Evolutionary conservation across 2,888 invertebrate species (phyloP).

Genomic region (Monochamus alternatus): DNA sequence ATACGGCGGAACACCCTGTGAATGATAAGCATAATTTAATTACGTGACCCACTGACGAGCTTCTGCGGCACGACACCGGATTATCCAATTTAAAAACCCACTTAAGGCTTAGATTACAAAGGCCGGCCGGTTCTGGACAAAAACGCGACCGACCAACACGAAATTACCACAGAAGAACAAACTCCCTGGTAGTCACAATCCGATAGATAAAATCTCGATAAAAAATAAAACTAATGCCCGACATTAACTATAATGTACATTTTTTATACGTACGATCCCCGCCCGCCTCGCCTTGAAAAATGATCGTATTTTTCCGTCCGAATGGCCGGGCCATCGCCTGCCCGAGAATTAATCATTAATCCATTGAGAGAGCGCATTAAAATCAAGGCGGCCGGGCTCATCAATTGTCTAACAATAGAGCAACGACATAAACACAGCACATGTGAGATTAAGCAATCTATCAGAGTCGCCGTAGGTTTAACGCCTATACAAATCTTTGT

Average conservation of each 20-base stretch:
- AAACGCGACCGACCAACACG: slow-evolving; percentile 21
- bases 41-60: slow-evolving; percentile 12
- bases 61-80: slow-evolving; percentile 14
- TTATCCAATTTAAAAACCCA: slow-evolving; percentile 29
- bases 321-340: slow-evolving; percentile 35
- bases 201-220: slow-evolving; percentile 53
- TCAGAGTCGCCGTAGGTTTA: slow-evolving; percentile 54
- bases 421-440: slow-evolving; percentile 62
- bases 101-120: slow-evolving; percentile 24
- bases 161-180: slow-evolving; percentile 32
- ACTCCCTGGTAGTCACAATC: slow-evolving; percentile 44
- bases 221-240: slow-evolving; percentile 51
- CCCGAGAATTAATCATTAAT: slow-evolving; percentile 61
- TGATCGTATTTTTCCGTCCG: slow-evolving; percentile 46
- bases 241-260: slow-evolving; percentile 49
- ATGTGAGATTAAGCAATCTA: slow-evolving; percentile 59
- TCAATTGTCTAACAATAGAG: slow-evolving; percentile 65
- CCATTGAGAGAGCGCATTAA: slow-evolving; percentile 64
- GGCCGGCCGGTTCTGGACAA: slow-evolving; percentile 23
- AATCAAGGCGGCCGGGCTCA: slow-evolving; percentile 63
- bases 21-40: slow-evolving; percentile 21
- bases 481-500: slow-evolving; percentile 57
- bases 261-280: slow-evolving; percentile 48
- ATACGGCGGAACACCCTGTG: background rate
- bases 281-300: slow-evolving; percentile 50